A percentile compares a stretch with the other conserved stretches of the same genome.
phyloP scores from a whole-genome alignment of 2,888 invertebrate genomes.

The Crossocerus cetratus region DNA sequence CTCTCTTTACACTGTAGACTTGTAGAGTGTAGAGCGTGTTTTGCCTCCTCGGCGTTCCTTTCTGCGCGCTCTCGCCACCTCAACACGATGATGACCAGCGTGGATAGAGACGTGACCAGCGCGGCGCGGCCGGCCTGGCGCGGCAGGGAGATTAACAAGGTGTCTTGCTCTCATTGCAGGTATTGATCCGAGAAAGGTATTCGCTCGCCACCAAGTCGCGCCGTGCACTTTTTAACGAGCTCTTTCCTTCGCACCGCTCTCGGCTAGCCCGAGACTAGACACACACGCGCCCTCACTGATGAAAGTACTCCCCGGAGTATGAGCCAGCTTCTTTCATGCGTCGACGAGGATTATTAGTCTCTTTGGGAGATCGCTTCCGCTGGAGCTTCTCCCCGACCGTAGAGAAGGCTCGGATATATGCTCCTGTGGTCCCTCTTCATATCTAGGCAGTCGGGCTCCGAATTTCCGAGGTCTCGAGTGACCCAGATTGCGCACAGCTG shows the following conservation, averaged over 20 bases:
- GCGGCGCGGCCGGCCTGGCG: too few species aligned
- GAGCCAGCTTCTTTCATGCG: slow-evolving; percentile 24
- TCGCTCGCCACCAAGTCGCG: slow-evolving; percentile 21
- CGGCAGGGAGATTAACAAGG: slow-evolving; percentile 53
- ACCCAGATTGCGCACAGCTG: too few species aligned
- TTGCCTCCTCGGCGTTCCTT: not conserved
- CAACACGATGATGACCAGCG: slow-evolving; percentile 35
- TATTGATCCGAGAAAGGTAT: slow-evolving; percentile 38
- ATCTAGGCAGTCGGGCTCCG: too few species aligned
- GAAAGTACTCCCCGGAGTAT: slow-evolving; percentile 22
- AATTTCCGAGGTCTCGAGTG: too few species aligned
- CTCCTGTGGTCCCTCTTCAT: too few species aligned
- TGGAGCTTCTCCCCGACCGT: too few species aligned
- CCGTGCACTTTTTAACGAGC: slow-evolving; percentile 54
- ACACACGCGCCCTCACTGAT: slow-evolving; percentile 38
- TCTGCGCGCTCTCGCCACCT: not conserved
- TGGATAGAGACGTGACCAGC: slow-evolving; percentile 55
- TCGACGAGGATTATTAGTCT: slow-evolving; percentile 20
- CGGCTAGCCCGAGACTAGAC: slow-evolving; percentile 12
- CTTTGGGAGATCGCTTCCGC: slow-evolving; percentile 1
- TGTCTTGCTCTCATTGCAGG: slow-evolving; percentile 44
- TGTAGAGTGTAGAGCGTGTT: too few species aligned
- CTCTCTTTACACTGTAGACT: not conserved
- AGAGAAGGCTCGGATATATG: too few species aligned
- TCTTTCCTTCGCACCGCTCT: slow-evolving; percentile 39